Evolutionary conservation across 1,140 invertebrate species (phyloP).

Genomic region (Vanessa atalanta): DNA sequence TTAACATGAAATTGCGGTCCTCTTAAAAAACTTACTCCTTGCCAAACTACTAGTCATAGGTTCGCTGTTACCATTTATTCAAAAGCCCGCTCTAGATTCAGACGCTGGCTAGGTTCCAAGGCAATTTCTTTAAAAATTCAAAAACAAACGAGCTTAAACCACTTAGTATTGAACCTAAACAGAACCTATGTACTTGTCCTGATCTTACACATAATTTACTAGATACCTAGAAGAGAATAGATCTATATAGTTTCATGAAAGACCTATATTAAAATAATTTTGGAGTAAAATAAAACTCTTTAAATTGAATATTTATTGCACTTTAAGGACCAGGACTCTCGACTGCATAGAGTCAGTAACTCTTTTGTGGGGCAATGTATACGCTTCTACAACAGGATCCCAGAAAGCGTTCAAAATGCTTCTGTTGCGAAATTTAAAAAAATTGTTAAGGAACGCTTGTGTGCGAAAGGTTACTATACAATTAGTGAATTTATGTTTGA

Average conservation of each 20-base stretch:
- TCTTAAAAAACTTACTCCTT: background rate
- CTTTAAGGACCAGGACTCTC: too few species aligned
- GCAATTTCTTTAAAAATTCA: slow-evolving; percentile 42
- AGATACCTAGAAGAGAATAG: background rate
- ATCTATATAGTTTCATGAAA: background rate
- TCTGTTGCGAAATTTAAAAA: too few species aligned
- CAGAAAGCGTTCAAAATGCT: too few species aligned
- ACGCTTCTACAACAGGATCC: too few species aligned
- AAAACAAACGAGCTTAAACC: slow-evolving; percentile 18
- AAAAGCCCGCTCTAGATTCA: slow-evolving; percentile 8
- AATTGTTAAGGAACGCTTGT: too few species aligned
- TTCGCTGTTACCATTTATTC: slow-evolving; percentile 1
- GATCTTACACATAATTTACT: slow-evolving; percentile 6
- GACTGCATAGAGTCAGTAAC: too few species aligned
- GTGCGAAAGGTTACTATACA: too few species aligned
- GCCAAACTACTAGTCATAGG: slow-evolving; percentile 3
- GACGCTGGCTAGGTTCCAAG: slow-evolving; percentile 32
- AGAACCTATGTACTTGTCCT: slow-evolving; percentile 17
- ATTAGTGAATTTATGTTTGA: too few species aligned
- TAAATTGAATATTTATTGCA: too few species aligned
- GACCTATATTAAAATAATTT: background rate
- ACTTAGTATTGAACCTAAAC: slow-evolving; percentile 1
- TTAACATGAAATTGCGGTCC: background rate
- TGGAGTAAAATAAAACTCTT: too few species aligned
- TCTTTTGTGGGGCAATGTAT: too few species aligned